phyloP scores from a whole-genome alignment of 2,888 invertebrate species.

The Uropetala carovei region DNA sequence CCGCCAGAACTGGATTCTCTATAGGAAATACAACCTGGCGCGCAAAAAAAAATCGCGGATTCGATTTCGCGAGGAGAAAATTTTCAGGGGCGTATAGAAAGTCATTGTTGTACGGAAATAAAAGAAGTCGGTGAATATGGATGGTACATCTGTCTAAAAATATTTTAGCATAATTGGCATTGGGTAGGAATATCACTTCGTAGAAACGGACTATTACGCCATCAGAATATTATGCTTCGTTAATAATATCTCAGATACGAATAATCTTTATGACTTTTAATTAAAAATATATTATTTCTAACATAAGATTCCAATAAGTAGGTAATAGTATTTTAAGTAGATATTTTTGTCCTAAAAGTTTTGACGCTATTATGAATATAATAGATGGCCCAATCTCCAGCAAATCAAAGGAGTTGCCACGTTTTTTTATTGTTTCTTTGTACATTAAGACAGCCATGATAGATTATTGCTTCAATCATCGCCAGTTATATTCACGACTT shows the following conservation, averaged over 20 bases:
- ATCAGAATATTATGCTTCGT: neutral
- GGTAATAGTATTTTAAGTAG: too few species aligned
- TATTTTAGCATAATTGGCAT: too few species aligned
- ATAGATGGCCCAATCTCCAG: too few species aligned
- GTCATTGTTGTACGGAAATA: slow-evolving; percentile 11
- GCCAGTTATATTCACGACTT: too few species aligned
- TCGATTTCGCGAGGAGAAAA: slow-evolving; percentile 14
- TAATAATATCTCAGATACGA: neutral
- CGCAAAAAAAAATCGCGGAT: neutral
- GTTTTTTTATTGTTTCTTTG: too few species aligned
- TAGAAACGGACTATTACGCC: neutral
- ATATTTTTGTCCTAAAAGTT: too few species aligned
- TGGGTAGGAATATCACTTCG: neutral
- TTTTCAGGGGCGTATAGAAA: neutral
- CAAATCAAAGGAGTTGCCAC: too few species aligned
- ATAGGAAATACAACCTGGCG: neutral
- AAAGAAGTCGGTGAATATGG: neutral
- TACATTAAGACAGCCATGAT: too few species aligned
- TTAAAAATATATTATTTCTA: neutral
- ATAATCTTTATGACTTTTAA: neutral
- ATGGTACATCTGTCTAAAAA: too few species aligned
- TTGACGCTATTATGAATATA: too few species aligned
- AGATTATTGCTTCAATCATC: too few species aligned
- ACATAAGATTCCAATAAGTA: too few species aligned
- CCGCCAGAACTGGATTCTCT: neutral